phyloP scores from a whole-genome alignment of 1,140 invertebrate genomes.

The Neelides sp. region DNA sequence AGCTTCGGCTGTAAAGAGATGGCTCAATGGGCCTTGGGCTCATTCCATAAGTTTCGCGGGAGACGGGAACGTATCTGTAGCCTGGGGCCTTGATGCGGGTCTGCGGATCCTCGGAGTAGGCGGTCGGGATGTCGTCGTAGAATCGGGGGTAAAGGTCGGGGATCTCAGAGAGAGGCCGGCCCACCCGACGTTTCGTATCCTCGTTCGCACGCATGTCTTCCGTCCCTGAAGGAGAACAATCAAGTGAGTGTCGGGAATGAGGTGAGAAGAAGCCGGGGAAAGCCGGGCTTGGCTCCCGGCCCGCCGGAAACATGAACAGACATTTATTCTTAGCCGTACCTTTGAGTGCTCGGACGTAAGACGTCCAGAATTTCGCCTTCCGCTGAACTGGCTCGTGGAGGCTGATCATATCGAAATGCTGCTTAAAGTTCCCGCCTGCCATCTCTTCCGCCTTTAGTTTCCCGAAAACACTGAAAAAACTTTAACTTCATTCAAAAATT shows the following conservation, averaged over 20 bases:
- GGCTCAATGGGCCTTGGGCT: slow-evolving; percentile 70
- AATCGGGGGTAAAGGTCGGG: slow-evolving; percentile 20
- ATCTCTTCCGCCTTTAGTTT: too few relatives aligned
- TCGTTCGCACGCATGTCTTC: slow-evolving; percentile 78
- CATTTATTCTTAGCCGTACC: slow-evolving; percentile 45
- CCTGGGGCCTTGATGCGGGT: slow-evolving; percentile 24
- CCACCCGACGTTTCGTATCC: slow-evolving; percentile 38
- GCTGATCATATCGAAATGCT: slow-evolving; percentile 67
- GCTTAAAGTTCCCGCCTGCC: slow-evolving; percentile 18
- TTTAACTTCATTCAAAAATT: too few relatives aligned
- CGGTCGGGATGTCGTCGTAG: slow-evolving; percentile 19
- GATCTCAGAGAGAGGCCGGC: slow-evolving; percentile 39
- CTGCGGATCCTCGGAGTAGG: slow-evolving; percentile 12
- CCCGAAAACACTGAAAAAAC: too few relatives aligned
- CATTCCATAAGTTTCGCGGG: slow-evolving; percentile 74
- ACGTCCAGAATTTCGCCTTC: slow-evolving; percentile 84
- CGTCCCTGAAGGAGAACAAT: slow-evolving; percentile 48
- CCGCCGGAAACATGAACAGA: neutral
- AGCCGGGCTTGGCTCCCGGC: neutral
- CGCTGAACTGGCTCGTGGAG: slow-evolving; percentile 77
- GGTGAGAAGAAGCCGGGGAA: neutral
- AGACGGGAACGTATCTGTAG: slow-evolving; percentile 75
- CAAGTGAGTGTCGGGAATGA: neutral
- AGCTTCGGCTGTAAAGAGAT: neutral
- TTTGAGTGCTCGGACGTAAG: slow-evolving; percentile 77